Base-by-base conservation (phyloP, 2,888 invertebrate genomes). In the Phyllotreta cruciferae region DNA sequence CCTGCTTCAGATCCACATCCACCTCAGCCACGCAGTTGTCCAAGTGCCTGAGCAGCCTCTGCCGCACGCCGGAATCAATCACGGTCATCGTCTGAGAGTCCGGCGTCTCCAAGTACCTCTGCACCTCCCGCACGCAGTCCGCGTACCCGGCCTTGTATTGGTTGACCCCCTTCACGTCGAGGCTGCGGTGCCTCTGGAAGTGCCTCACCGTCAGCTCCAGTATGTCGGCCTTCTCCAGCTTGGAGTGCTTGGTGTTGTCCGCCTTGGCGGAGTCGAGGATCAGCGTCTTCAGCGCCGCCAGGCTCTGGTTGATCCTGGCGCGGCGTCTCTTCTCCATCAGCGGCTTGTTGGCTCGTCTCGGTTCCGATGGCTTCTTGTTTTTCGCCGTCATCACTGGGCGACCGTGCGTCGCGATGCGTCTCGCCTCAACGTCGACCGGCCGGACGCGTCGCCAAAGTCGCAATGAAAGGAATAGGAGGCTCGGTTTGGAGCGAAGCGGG, bases 191-290 rank as follows among this genome's bases (percentile, higher is more conserved):
- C 70, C 89, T 81, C 78, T 92, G 92, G 70, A 94, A 86, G 79
- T 93, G 92, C 63, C 91, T 84, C 54, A 93, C 93, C 1, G 93
- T 92, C 78, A 93, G 84, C 80, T 93, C 93, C 67, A 93, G 81
- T 72, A 93, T 93, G 80, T 93, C 93, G 2, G 91, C 91, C 79
- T 93, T 93, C 81, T 93, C 93, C 79, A 93, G 83, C 81, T 93
- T 93, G 66, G 90, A 90, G 78, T 92, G 92, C 75, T 89, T 89
- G 55, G 89, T 88, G 78, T 86, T 86, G 83, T 83, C 87, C 73
- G 82, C 84, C 78, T 87, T 87, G 44, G 88, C 88, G 63, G 88
- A 87, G 81, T 90, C 89, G 67, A 90, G 83, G 70, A 90, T 90
- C 47, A 90, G 84, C 60, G 88, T 86, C 82, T 90, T 90, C 62